phyloP scores from a whole-genome alignment of 2,113 vertebrate genomes.

The Oryzias woworae region DNA sequence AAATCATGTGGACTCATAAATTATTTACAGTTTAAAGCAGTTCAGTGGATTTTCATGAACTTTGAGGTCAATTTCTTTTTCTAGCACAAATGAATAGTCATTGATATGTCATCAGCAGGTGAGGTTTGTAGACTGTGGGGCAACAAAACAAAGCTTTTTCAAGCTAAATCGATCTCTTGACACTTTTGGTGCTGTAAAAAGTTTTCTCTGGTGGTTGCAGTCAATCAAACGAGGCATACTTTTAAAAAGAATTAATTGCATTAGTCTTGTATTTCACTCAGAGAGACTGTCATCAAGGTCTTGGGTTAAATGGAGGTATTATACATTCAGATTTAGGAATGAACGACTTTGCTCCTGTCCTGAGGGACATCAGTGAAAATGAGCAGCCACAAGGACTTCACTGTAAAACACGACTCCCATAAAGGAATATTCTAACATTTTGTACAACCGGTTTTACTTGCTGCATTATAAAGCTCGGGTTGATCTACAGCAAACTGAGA shows the following conservation, averaged over 20 bases:
- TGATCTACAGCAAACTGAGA: neutral
- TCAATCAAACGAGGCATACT: slow-evolving; percentile 3
- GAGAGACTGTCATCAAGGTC: slow-evolving; percentile 1
- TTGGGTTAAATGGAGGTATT: neutral
- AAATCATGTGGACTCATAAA: slow-evolving; percentile 61
- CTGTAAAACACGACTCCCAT: neutral
- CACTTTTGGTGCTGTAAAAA: neutral
- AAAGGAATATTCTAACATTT: neutral
- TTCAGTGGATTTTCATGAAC: slow-evolving; percentile 31
- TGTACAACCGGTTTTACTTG: neutral
- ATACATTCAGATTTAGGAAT: slow-evolving; percentile 1
- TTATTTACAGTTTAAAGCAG: slow-evolving; percentile 54
- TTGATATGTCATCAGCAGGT: neutral
- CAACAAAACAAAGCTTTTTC: no score
- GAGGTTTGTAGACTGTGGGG: no score
- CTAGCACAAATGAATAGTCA: slow-evolving; percentile 5
- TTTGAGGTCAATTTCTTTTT: slow-evolving; percentile 22
- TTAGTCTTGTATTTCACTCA: neutral
- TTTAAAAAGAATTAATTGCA: neutral
- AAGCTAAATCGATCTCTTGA: no score
- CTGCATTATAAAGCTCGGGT: neutral
- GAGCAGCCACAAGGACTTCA: neutral
- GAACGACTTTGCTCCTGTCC: neutral
- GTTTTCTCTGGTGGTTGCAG: neutral
- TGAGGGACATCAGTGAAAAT: slow-evolving; percentile 10